Evolutionary conservation across 2,888 invertebrate genomes (phyloP).

Genomic region (Ophioninae sp.): DNA sequence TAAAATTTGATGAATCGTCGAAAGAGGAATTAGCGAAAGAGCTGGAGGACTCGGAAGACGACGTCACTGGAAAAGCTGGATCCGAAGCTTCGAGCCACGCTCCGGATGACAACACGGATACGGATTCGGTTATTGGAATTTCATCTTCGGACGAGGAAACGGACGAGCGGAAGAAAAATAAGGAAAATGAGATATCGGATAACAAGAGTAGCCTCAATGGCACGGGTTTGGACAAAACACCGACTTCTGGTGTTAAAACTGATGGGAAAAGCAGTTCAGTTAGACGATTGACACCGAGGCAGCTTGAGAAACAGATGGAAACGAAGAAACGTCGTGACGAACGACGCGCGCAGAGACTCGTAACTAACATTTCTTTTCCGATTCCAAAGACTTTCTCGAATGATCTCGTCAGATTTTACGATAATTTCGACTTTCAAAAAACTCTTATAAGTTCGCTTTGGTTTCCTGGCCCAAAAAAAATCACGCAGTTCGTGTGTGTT

Average conservation of each 20-base stretch:
- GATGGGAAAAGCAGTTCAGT: constrained; percentile 55
- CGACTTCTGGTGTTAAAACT: constrained; percentile 59
- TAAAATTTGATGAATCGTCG: constrained; percentile 58
- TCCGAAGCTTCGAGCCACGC: constrained; percentile 42
- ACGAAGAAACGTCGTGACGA: constrained; percentile 84
- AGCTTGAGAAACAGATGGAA: constrained; percentile 84
- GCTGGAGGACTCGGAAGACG: constrained; percentile 64
- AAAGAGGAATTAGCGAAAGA: constrained; percentile 60
- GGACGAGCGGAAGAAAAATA: constrained; percentile 54
- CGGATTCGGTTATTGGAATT: constrained; percentile 64
- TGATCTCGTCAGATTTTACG: background rate
- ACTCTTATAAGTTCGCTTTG: background rate
- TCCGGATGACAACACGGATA: constrained; percentile 49
- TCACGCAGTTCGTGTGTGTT: background rate
- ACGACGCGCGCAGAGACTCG: constrained; percentile 82
- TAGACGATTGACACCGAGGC: constrained; percentile 79
- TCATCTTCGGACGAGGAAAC: constrained; percentile 69
- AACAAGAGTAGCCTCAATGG: constrained; percentile 32
- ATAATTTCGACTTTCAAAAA: background rate
- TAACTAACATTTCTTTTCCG: constrained; percentile 71
- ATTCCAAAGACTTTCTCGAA: background rate
- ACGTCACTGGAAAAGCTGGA: constrained; percentile 58
- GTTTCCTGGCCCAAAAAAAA: background rate
- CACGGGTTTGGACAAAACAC: constrained; percentile 45
- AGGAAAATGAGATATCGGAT: constrained; percentile 48